Conservation (phyloP, 2,113 vertebrate species). For the Callionymus lyra region DNA sequence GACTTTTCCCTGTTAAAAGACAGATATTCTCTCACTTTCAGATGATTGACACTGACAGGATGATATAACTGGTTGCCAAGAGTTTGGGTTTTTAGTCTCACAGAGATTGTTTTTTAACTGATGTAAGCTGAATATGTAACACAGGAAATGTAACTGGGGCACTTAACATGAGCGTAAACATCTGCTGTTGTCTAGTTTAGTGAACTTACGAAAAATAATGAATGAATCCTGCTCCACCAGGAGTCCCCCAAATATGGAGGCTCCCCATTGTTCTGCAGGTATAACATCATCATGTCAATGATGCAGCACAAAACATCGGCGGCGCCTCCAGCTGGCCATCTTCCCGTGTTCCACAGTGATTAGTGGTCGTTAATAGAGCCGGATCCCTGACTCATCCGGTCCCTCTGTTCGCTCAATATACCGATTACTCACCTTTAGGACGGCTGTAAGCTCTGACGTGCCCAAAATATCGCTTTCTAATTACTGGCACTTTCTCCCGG, state of each 20-base stretch:
- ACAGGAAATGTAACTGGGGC: too few species aligned
- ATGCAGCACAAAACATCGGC: constrained; percentile 20
- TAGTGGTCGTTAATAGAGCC: constrained; percentile 48
- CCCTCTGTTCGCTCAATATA: constrained; percentile 40
- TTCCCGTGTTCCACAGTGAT: constrained; percentile 36
- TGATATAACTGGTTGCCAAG: too few species aligned
- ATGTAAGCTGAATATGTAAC: too few species aligned
- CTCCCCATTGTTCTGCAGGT: too few species aligned
- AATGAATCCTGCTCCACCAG: too few species aligned
- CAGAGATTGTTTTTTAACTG: too few species aligned
- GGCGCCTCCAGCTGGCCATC: constrained; percentile 27
- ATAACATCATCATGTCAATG: too few species aligned
- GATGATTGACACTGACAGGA: constrained; percentile 1
- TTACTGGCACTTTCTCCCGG: constrained; percentile 24
- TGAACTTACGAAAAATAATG: too few species aligned
- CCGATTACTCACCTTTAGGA: constrained; percentile 50
- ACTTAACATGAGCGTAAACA: too few species aligned
- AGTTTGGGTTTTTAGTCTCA: too few species aligned
- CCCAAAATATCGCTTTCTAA: constrained; percentile 40
- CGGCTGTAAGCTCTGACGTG: constrained; percentile 11
- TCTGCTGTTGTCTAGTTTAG: too few species aligned
- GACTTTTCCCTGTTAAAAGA: constrained; percentile 10
- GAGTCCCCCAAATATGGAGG: too few species aligned
- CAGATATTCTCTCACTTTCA: neutral
- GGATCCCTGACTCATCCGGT: constrained; percentile 42